Percentiles rank a stretch among this genome's conserved stretches.
Conservation (phyloP, 2,888 invertebrate genomes). For the Eupeodes luniger region DNA sequence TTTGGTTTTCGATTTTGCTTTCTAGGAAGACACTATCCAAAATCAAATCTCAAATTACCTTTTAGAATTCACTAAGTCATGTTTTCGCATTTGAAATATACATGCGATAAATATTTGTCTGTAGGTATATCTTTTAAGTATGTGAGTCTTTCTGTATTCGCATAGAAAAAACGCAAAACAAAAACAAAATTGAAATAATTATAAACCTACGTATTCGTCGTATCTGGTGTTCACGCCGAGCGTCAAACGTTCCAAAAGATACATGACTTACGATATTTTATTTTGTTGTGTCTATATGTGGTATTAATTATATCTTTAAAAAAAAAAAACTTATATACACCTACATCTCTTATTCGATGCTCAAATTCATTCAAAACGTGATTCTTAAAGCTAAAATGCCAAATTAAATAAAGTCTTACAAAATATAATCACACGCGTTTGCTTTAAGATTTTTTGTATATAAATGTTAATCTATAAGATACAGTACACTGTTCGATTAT, state of each 20-base stretch:
- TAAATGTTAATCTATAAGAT: too few species aligned
- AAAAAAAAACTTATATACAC: slow-evolving; percentile 22
- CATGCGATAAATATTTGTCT: slow-evolving; percentile 20
- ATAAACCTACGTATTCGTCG: neutral
- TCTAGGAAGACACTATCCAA: slow-evolving; percentile 14
- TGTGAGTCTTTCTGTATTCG: neutral
- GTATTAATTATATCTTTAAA: slow-evolving; percentile 27
- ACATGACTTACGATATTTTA: slow-evolving; percentile 25
- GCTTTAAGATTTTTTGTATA: too few species aligned
- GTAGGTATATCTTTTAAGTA: neutral
- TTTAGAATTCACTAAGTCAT: neutral
- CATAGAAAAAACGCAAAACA: neutral
- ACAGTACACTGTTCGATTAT: neutral
- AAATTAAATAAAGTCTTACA: slow-evolving; percentile 30
- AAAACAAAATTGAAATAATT: slow-evolving; percentile 15
- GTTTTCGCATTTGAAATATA: neutral
- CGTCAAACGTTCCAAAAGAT: neutral
- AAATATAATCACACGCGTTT: slow-evolving; percentile 39
- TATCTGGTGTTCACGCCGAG: neutral
- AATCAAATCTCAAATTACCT: slow-evolving; percentile 10
- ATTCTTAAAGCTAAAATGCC: slow-evolving; percentile 32
- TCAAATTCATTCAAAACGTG: slow-evolving; percentile 36
- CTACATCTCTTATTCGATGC: slow-evolving; percentile 36
- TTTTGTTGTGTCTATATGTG: neutral
- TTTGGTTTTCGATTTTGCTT: neutral